These are phyloP conservation scores for Phenganax marumi DNA, from an alignment of 92 coral and sea anemone species.

Conservation along the genomic window DNA sequence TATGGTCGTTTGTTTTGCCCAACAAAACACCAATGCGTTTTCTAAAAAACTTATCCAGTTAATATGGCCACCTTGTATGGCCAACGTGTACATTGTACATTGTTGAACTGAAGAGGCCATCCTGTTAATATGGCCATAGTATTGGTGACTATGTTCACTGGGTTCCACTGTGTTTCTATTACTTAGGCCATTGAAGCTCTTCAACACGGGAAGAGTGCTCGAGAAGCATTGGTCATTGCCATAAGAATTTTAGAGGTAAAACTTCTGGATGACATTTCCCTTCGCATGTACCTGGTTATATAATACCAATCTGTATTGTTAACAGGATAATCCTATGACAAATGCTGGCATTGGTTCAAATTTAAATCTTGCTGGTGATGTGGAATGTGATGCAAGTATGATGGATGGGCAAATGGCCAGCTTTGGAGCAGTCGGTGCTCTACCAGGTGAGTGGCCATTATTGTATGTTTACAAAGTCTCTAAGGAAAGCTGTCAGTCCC, in stretches of 20 bases:
- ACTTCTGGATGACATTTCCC: neutral
- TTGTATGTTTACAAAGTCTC: neutral
- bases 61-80: too few relatives aligned
- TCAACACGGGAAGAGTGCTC: constrained; percentile 62
- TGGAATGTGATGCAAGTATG: constrained; percentile 94
- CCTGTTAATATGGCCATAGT: too few relatives aligned
- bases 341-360: constrained; percentile 97
- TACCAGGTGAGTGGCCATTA: constrained; percentile 59
- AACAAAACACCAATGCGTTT: too few relatives aligned
- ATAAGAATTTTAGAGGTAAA: constrained; percentile 77
- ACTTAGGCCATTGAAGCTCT: constrained; percentile 73
- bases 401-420: constrained; percentile 82
- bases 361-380: constrained; percentile 64
- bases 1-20: too few relatives aligned
- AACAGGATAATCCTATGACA: constrained; percentile 79
- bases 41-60: too few relatives aligned
- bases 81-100: too few relatives aligned
- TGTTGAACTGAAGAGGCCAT: too few relatives aligned
- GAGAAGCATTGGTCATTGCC: constrained; percentile 64
- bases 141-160: neutral
- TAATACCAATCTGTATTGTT: neutral
- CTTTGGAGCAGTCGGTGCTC: constrained; percentile 95
- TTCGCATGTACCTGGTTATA: too few relatives aligned
- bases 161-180: neutral
- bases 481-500: neutral